Conservation (phyloP, 2,113 vertebrate species). For the Eudyptes chrysolophus region DNA sequence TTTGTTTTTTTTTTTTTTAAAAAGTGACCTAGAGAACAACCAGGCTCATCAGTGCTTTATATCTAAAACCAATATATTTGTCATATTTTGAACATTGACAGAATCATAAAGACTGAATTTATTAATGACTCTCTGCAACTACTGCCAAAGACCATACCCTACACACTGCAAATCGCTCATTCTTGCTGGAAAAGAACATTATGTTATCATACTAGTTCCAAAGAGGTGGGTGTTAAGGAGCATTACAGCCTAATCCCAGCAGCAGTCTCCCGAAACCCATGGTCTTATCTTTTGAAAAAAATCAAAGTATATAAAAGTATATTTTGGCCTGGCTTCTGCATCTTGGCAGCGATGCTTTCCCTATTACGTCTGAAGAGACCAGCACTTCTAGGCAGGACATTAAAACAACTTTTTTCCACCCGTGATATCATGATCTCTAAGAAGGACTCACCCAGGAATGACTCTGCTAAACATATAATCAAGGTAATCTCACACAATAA, state of each 20-base stretch:
- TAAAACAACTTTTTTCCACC: neutral
- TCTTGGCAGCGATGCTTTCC: neutral
- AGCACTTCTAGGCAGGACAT: neutral
- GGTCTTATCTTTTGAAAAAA: neutral
- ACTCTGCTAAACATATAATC: neutral
- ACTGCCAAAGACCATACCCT: rapidly evolving
- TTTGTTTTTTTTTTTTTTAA: no score
- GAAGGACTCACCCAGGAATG: neutral
- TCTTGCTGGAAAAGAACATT: neutral
- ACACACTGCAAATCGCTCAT: rapidly evolving
- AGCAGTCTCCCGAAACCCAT: rapidly evolving
- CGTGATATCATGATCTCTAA: neutral
- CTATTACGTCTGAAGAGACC: neutral
- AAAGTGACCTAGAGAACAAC: rapidly evolving
- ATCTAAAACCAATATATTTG: neutral
- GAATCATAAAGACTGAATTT: neutral
- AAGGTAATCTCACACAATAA: neutral
- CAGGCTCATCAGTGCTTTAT: neutral
- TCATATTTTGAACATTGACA: neutral
- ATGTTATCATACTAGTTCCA: neutral
- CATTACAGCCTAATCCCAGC: neutral
- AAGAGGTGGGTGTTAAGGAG: neutral
- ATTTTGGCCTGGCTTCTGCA: neutral
- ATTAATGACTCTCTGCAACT: neutral
- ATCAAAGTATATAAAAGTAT: rapidly evolving